Base-by-base conservation (phyloP, 2,113 vertebrate genomes). In the Colaptes auratus region DNA sequence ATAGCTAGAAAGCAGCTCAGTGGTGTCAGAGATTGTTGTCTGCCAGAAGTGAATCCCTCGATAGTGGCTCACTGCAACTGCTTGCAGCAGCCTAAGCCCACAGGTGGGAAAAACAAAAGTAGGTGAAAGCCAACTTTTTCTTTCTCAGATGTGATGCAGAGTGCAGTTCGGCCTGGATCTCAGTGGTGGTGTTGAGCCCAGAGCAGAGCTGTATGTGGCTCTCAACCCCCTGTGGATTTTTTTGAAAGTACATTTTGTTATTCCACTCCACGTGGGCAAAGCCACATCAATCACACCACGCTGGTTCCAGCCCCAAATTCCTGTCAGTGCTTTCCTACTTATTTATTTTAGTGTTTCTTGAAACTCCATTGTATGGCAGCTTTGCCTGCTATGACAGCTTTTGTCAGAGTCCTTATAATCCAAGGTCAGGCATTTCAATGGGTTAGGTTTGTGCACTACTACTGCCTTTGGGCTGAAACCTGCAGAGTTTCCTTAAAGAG, bases 41-140 rank as follows among this genome's bases (percentile, higher is more conserved):
- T 83, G 88, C 69, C 67, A 80, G 42, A 28, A 86, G 60, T 33
- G 0, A 82, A 46, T 82, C 75, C 88, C 72, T 76, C 2, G 10
- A 55, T 48, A 44, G 42, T 28, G 59, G 78, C 46, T 95, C 55
- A 8, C 16, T 50, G 59, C 64, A 85, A 42, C 63, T 76, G 28
- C 28, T 78, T 86, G 75, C 79, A 81, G 79, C 60, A 90, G 46
- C 56, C 63, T 44, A 12, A 66, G 61, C 60, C 66, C 88, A 60
- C 75, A 82, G 74, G 67, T 78, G 82, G 50, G 72, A 35, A 20
- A 58, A 82, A 52, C 31, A 66, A 21, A 63, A 61, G 60, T 36
- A 63, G 28, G 52, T 55, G 60, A 75, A 80, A 86, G 64, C 7
- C 78, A 82, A 2, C 15, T 82, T 60, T 56, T 85, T 87, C 16